Evolutionary conservation across 2,888 invertebrate genomes (phyloP).

Genomic region (Aethes cnicana): DNA sequence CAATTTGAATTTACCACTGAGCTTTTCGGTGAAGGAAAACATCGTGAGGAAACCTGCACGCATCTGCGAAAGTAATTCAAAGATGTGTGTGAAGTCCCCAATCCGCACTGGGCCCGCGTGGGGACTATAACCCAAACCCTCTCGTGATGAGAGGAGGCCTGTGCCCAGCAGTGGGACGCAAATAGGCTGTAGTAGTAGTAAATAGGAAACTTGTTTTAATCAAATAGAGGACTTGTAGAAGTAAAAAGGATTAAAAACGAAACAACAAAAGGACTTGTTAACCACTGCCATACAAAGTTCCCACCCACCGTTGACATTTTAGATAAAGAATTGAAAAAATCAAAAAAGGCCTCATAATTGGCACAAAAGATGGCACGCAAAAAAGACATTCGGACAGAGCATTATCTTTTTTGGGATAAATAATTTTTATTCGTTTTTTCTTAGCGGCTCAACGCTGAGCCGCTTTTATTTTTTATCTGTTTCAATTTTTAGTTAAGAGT

Average conservation of each 20-base stretch:
- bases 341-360: conserved; percentile 69
- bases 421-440: conserved; percentile 71
- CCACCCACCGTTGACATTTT: conserved; percentile 61
- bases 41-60: too few species aligned
- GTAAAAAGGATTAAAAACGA: conserved; percentile 12
- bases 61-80: too few species aligned
- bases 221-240: not conserved
- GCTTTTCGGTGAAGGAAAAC: too few species aligned
- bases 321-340: conserved; percentile 50
- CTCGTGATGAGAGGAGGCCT: too few species aligned
- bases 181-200: too few species aligned
- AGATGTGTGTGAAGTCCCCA: too few species aligned
- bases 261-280: conserved; percentile 30
- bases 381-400: conserved; percentile 61
- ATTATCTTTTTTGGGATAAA: conserved; percentile 72
- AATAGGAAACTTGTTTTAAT: too few species aligned
- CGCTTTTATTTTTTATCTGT: conserved; percentile 63
- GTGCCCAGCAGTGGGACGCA: too few species aligned
- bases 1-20: too few species aligned
- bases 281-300: conserved; percentile 50
- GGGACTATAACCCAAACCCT: too few species aligned
- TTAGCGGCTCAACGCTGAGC: conserved; percentile 53
- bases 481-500: conserved; percentile 55
- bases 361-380: conserved; percentile 74
- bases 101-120: too few species aligned